phyloP scores from a whole-genome alignment of 2,797 vertebrate species.

The Fundulus diaphanus region DNA sequence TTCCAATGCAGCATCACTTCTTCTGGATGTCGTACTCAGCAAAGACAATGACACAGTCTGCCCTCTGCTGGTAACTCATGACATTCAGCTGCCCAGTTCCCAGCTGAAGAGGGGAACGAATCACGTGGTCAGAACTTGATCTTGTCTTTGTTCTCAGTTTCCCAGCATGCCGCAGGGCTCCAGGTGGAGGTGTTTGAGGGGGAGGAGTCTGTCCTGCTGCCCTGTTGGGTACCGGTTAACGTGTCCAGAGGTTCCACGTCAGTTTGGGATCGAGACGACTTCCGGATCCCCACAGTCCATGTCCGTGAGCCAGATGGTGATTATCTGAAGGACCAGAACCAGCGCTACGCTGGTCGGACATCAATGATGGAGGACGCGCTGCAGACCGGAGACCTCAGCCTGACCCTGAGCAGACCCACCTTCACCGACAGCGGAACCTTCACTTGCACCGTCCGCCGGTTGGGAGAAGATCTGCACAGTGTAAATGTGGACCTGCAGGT shows the following conservation, averaged over 20 bases:
- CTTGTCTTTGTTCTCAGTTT: background rate
- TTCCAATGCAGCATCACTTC: no score
- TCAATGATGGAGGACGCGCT: background rate
- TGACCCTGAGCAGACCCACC: conserved; percentile 2
- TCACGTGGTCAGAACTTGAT: background rate
- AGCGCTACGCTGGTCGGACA: background rate
- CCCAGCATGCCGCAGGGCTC: background rate
- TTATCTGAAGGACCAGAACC: background rate
- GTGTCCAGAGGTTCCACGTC: background rate
- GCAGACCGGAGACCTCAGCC: conserved; percentile 1
- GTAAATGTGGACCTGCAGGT: background rate
- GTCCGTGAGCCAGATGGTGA: background rate
- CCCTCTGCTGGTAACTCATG: no score
- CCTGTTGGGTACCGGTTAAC: background rate
- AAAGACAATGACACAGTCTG: no score
- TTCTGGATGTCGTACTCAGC: no score
- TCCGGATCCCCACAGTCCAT: background rate
- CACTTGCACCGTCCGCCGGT: background rate
- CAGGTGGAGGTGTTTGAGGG: background rate
- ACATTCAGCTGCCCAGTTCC: no score
- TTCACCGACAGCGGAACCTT: background rate
- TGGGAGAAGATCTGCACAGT: background rate
- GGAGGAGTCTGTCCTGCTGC: background rate
- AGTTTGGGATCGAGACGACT: conserved; percentile 6
- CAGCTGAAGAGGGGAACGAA: no score